Evolutionary conservation across 2,113 vertebrate genomes (phyloP).

Genomic region (Polypterus senegalus): DNA sequence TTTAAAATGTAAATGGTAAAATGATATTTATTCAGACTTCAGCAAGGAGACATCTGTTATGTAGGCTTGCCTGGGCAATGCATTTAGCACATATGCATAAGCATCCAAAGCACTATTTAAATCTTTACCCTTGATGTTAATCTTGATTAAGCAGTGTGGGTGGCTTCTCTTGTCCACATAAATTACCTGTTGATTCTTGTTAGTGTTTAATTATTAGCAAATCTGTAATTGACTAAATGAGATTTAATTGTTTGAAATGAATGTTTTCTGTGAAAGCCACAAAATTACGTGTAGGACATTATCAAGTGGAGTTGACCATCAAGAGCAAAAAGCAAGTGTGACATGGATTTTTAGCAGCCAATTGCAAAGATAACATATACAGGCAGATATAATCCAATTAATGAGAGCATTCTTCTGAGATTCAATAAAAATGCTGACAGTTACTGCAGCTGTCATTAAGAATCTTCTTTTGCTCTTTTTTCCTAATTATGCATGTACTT

Average conservation of each 20-base stretch:
- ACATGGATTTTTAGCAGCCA: constrained; percentile 19
- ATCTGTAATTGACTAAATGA: constrained; percentile 53
- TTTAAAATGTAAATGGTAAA: too few relatives aligned
- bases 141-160: constrained; percentile 21
- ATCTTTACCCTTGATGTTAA: constrained; percentile 19
- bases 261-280: constrained; percentile 9
- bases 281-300: constrained; percentile 24
- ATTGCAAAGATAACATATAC: constrained; percentile 31
- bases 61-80: too few relatives aligned
- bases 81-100: too few relatives aligned
- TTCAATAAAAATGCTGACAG: constrained; percentile 36
- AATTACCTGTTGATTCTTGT: constrained; percentile 24
- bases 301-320: constrained; percentile 30
- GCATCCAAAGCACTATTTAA: not conserved
- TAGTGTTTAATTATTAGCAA: constrained; percentile 37
- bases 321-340: constrained; percentile 31
- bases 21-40: too few relatives aligned
- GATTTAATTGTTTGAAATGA: constrained; percentile 41
- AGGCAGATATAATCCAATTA: constrained; percentile 46
- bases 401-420: constrained; percentile 33
- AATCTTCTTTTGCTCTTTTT: constrained; percentile 24
- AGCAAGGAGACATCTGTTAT: too few relatives aligned
- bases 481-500: constrained; percentile 29
- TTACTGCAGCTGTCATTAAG: constrained; percentile 27
- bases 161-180: constrained; percentile 26